Base-by-base conservation (phyloP, 1,140 invertebrate species). In the Prorops nasuta region DNA sequence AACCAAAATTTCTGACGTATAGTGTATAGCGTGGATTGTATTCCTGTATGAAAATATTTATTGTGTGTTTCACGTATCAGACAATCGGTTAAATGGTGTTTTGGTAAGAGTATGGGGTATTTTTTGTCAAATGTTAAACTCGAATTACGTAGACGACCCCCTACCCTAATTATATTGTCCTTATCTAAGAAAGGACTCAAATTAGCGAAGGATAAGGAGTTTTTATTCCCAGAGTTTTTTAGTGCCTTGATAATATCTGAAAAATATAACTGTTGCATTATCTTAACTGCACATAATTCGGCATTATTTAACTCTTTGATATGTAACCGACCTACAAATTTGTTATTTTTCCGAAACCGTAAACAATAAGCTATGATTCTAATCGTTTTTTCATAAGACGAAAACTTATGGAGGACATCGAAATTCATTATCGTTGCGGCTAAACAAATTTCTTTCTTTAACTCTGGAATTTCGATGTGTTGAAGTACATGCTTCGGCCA, bases 331-430 rank as follows among this genome's bases (percentile, higher is more conserved):
- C 15, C 19, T 3, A 2, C 3, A 14, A 4, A 15, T 15, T 14
- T 35, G 15, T 10, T 40, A 6, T 43, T 9, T 36, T 37, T 17
- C 10, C 14, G 31, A 8, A 48, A 38, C 4, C 51, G 51, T 1
- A 52, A 1, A 7, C 44, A 52, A 28, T 52, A 52, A 0, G 39
- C 43, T 0, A 47, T 19, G 8, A 28, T 3, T 12, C 44, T 16
- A 3, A 10, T 37, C 0, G 48, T 9, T 10, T n/a, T 19, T 6
- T 15, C 32, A 1, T 46, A 14, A 1, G 35, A 46, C 0, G 49
- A 51, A 2, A 31, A 51, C 18, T 10, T 45, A 3, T 14, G 3
- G 1, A 51, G 12, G 1, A 51, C 46, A n/a, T 45, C 15, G 7
- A 1, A 14, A 2, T 14, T 10, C 1, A 12, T n/a, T n/a, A 6